Base-by-base conservation (phyloP, 2,888 invertebrate genomes). In the Epinotia bilunana region DNA sequence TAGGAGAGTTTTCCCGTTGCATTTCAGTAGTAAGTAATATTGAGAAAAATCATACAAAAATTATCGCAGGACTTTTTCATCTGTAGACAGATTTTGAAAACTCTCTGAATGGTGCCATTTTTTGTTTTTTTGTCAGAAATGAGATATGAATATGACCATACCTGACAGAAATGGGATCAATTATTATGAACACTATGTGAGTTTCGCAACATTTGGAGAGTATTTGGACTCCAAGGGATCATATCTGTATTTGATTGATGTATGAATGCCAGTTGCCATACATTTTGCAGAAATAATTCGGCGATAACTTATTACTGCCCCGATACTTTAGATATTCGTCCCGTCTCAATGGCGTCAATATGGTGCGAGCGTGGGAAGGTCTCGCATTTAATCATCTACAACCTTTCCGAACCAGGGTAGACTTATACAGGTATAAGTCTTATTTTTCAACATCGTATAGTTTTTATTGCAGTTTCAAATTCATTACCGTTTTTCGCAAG, bases 401-500 rank as follows among this genome's bases (percentile, higher is more conserved):
- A 23, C 16, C 5, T 68, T 58, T 58, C 33, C 5, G 12, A 67
- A 67, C 57, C 39, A n/a, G n/a, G n/a, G n/a, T n/a, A n/a, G n/a
- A n/a, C 67, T 57, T n/a, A n/a, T n/a, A n/a, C n/a, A n/a, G n/a
- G 33, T 57, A 55, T 57, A 39, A 33, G n/a, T 69, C 23, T n/a
- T 23, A 23, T 23, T 16, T 13, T 39, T 39, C 39, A 9, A n/a
- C 46, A 28, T 20, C 33, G n/a, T 46, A 43, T 67, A 13, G 28
- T 57, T 43, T 55, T 43, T 18, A 69, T 74, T 58, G 57, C 61
- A 43, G 61, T 46, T 61, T 61, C 49, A 65, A 65, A 49, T 58
- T 78, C 77, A 81, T 77, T 73, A 76, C 77, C 74, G 78, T 78
- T 83, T 81, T 82, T 81, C 81, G 78, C 71, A 78, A 76, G 75